A percentile compares a stretch with the other conserved stretches of the same genome.
Conservation (phyloP, 1,140 invertebrate genomes). For the Cryptotermes secundus region DNA sequence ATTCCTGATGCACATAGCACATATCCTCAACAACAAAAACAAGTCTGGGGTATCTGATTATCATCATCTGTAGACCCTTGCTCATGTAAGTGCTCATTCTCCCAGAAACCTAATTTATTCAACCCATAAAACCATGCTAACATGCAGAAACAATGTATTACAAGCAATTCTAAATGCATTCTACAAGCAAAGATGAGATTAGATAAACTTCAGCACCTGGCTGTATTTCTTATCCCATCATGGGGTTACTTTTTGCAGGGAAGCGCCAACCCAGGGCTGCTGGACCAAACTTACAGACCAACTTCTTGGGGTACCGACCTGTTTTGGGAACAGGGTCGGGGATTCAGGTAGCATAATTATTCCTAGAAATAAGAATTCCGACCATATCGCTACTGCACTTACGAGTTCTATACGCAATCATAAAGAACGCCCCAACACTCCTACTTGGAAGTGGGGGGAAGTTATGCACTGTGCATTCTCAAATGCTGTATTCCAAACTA, state of each 20-base stretch:
- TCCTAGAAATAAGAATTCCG: not conserved
- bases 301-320: conserved; percentile 28
- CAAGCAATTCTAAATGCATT: not conserved
- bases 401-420: too few species aligned
- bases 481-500: too few species aligned
- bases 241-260: conserved; percentile 12
- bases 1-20: too few species aligned
- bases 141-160: not conserved
- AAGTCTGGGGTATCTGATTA: too few species aligned
- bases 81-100: not conserved
- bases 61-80: too few species aligned
- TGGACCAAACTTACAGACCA: conserved; percentile 57
- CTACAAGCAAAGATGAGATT: not conserved
- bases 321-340: not conserved
- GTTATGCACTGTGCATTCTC: too few species aligned
- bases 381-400: not conserved
- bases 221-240: not conserved
- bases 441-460: too few species aligned
- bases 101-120: too few species aligned
- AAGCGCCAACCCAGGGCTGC: conserved; percentile 49
- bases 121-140: not conserved
- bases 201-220: not conserved
- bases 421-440: too few species aligned
- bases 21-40: too few species aligned
- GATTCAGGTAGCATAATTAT: not conserved